These are phyloP conservation scores for Drosophila neonasuta DNA, from an alignment of 2,888 invertebrate species.

Conservation along the genomic window DNA sequence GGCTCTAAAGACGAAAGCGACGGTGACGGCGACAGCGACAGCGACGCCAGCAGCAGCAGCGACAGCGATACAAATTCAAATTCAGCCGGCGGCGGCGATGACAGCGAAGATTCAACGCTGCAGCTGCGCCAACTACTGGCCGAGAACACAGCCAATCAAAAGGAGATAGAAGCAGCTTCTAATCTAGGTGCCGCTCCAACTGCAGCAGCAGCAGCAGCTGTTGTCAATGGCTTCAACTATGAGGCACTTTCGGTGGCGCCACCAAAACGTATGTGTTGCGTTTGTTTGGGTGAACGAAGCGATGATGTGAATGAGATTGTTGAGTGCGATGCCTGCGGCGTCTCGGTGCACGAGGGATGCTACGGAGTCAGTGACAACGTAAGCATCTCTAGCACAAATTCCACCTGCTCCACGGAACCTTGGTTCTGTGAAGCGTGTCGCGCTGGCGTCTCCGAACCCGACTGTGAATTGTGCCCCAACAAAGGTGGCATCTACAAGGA, in stretches of 20 bases:
- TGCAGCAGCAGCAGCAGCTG: not conserved
- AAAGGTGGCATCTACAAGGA: conserved; percentile 96
- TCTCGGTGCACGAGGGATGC: conserved; percentile 98
- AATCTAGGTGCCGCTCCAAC: conserved; percentile 24
- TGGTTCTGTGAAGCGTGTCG: conserved; percentile 99
- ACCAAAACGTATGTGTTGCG: conserved; percentile 93
- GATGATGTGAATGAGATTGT: conserved; percentile 97
- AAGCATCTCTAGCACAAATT: conserved; percentile 95
- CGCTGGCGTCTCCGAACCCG: conserved; percentile 93
- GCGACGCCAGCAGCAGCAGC: conserved; percentile 70
- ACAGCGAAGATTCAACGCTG: conserved; percentile 77
- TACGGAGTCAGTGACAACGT: conserved; percentile 96
- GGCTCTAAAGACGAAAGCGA: conserved; percentile 85
- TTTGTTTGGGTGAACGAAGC: conserved; percentile 95
- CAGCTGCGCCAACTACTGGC: conserved; percentile 72
- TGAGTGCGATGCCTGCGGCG: conserved; percentile 98
- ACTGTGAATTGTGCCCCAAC: conserved; percentile 98
- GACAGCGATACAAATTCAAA: conserved; percentile 64
- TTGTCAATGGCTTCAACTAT: conserved; percentile 42
- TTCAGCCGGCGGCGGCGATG: conserved; percentile 53
- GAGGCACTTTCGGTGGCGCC: conserved; percentile 81
- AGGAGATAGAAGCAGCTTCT: conserved; percentile 2
- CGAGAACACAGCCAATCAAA: conserved; percentile 50
- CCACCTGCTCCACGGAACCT: conserved; percentile 97
- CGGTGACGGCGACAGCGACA: conserved; percentile 82